Evolutionary conservation across 2,113 vertebrate species (phyloP), one percentile per base, ranked within the genome.

Genomic region (Anoplopoma fimbria): DNA sequence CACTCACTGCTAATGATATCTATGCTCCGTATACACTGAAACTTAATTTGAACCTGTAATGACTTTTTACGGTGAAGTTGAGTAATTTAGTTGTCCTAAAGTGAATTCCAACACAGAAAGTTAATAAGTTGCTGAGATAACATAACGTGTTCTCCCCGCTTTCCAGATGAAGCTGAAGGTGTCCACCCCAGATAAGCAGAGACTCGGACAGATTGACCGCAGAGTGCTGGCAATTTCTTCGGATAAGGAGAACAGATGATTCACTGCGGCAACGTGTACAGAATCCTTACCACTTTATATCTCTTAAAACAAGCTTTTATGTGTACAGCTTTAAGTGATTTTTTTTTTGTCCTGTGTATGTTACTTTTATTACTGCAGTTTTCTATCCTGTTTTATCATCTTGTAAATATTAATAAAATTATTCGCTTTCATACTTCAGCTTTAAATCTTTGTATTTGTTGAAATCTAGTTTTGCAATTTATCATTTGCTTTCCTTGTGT

Each of bases 181-280:
- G 40, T 93, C 94, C 34, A 95, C 93, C 33, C 94, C 93, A 6
- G 95, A 95, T 51, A 94, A 87, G 40, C 91, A 86, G 82, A 88
- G 93, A 36, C 80, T 86, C 2, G 87, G 89, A 27, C 93, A 92
- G 75, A 49, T 90, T 78, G 94, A 94, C 70, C 86, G 88, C 53
- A 85, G 93, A 77, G 87, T 91, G 40, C 78, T 95, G 69, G 63
- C 91, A 23, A 67, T 88, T 33, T 89, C 91, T 83, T 34, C 95
- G 60, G 90, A 95, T 81, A 94, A 96, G 73, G 95, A 95, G 88
- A 96, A 95, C 67, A 8, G 92, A 89, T 93, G 83, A 95, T 38
- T 33, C 2, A 12, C 29, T 62, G 34, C n/a, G n/a, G n/a, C 57
- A 73, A 9, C 0, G 6, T 70, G 29, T 38, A 55, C 73, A 81